Evolutionary conservation across 2,888 invertebrate genomes (phyloP), one percentile per base, ranked within the genome.

Genomic region (Macrosoma leucophasiata): DNA sequence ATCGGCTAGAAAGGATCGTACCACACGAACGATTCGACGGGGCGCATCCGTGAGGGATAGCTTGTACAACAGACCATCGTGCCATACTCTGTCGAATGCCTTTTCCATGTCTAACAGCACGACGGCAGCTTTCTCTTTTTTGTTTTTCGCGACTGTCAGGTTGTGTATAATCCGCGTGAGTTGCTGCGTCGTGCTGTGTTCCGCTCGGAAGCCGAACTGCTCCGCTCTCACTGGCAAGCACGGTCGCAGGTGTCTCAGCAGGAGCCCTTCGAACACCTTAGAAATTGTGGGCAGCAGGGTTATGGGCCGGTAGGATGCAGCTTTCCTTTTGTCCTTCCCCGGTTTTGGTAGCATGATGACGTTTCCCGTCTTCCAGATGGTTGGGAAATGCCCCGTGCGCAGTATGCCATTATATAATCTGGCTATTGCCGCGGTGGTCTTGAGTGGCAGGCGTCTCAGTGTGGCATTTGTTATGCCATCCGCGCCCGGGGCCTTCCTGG

Each of bases 1-100:
- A 2, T 55, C 36, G 4, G n/a, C 11, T 2, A 61, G 31, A 29
- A 50, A 61, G 4, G 42, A 39, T 4, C 29, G 13, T 1, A 62
- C 34, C 2, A 57, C 34, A 38, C 46, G 39, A 1, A 50, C 40
- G 3, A 35, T 7, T 13, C 32, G 19, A 1, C 28, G 12, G 6
- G 35, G 29, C 4, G 29, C 12, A 1, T 25, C 14, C 4, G 39
- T 21, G 17, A 13, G 19, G 6, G 29, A 18, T 9, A 36, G 3
- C 14, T 37, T 37, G 15, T 9, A 24, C n/a, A n/a, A n/a, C n/a
- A n/a, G n/a, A n/a, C n/a, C n/a, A n/a, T n/a, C n/a, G n/a, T n/a
- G n/a, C n/a, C n/a, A n/a, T n/a, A n/a, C n/a, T n/a, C n/a, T n/a
- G n/a, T n/a, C n/a, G n/a, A n/a, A n/a, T n/a, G n/a, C n/a, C n/a